Base-by-base conservation (phyloP, 2,888 invertebrate species). In the Chrysolina haemoptera region DNA sequence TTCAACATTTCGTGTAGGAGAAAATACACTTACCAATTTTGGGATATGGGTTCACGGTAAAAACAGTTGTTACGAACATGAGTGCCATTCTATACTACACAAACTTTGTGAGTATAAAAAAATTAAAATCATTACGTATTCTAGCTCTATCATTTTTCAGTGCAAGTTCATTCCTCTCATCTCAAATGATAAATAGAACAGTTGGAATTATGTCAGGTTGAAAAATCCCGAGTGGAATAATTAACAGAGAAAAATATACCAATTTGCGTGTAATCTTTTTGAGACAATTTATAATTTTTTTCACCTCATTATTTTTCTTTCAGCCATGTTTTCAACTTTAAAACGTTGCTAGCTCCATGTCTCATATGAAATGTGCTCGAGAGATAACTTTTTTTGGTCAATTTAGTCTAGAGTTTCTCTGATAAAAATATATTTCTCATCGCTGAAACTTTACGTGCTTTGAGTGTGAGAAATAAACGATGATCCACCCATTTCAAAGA, bases 231-330 rank as follows among this genome's bases (percentile, higher is more conserved):
- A 68, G 65, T 70, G 48, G 73, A 76, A 76, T 73, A 78, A 78
- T 78, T 78, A 74, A 74, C 64, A 55, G 65, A 74, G 78, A 78
- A 76, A 78, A 78, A 78, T 78, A 70, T 59, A 43, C 69, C 68
- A 74, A 74, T 78, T 78, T 75, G 71, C 69, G 73, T 74, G 74
- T 74, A 74, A 76, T 72, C 68, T 78, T 77, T 68, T 68, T 68
- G 43, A 70, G 70, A 66, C 50, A 64, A 77, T 72, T 72, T 66
- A 76, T 76, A 73, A 71, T 73, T 68, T 76, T 69, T 74, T 72
- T 3, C 63, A 62, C n/a, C 50, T 66, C 48, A 65, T 65, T 65
- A 65, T 65, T 22, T 27, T 46, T 59, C 10, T 27, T 59, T 6
- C 35, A 14, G n/a, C n/a, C 8, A 22, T 59, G 22, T 22, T 27